Conservation (phyloP, 2,797 vertebrate species). For the Austrolebias charrua region DNA sequence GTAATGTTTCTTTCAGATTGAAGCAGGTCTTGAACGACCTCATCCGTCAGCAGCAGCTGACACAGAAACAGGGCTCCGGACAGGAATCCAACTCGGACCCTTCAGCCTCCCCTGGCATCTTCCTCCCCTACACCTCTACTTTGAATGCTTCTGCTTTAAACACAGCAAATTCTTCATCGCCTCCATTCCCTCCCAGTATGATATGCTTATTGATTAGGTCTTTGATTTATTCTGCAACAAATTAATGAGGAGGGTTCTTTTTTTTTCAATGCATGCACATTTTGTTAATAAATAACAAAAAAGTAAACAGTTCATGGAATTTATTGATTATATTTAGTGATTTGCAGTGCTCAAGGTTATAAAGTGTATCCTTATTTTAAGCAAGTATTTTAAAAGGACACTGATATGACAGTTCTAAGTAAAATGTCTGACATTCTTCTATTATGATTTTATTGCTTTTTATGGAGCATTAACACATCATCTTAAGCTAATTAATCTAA, state of each 20-base stretch:
- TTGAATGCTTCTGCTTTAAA: conserved; percentile 79
- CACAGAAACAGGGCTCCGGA: conserved; percentile 70
- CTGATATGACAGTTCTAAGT: background rate
- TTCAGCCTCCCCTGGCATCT: conserved; percentile 80
- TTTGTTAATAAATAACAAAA: too few species aligned
- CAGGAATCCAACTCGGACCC: conserved; percentile 63
- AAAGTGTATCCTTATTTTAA: too few species aligned
- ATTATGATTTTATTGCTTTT: conserved; percentile 2
- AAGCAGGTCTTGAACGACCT: conserved; percentile 93
- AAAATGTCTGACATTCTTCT: conserved; percentile 1
- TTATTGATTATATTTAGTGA: too few species aligned
- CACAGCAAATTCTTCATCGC: conserved; percentile 77
- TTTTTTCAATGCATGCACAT: too few species aligned
- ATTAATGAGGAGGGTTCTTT: too few species aligned
- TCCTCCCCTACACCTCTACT: conserved; percentile 82
- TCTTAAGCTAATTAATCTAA: background rate
- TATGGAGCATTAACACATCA: background rate
- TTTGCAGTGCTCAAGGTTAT: too few species aligned
- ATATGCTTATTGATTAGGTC: conserved; percentile 12
- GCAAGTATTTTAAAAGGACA: too few species aligned
- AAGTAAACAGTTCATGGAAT: too few species aligned
- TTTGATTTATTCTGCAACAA: background rate
- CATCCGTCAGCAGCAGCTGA: conserved; percentile 81
- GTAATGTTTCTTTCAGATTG: conserved; percentile 75
- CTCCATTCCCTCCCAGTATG: conserved; percentile 84